These are phyloP conservation scores for Nesidiocoris tenuis DNA, from an alignment of 2,888 invertebrate species.

Conservation along the genomic window DNA sequence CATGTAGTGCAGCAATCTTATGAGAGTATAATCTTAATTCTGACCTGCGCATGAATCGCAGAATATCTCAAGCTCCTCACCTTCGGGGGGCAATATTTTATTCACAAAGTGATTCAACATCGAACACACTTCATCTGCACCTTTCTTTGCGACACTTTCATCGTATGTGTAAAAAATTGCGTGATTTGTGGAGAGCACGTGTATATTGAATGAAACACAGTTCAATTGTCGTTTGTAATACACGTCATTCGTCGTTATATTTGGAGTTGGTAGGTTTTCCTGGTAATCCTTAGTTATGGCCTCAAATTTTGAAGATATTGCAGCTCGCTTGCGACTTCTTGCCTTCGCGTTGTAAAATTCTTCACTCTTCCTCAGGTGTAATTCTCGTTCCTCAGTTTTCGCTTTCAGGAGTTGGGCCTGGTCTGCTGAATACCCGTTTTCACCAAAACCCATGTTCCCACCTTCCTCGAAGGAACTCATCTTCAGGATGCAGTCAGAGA, in stretches of 20 bases:
- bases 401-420: too few relatives aligned
- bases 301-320: conserved; percentile 10
- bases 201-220: conserved; percentile 43
- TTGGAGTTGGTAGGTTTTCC: conserved; percentile 39
- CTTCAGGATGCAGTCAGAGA: conserved; percentile 14
- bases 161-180: conserved; percentile 43
- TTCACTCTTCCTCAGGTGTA: conserved; percentile 28
- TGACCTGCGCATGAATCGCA: too few relatives aligned
- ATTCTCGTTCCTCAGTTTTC: too few relatives aligned
- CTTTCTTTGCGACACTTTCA: conserved; percentile 16
- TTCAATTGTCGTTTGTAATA: conserved; percentile 45
- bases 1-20: too few relatives aligned
- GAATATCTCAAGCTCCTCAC: too few relatives aligned
- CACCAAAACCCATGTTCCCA: too few relatives aligned
- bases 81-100: too few relatives aligned
- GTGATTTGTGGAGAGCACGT: conserved; percentile 24
- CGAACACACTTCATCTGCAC: conserved; percentile 24
- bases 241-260: conserved; percentile 33
- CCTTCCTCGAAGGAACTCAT: conserved; percentile 28
- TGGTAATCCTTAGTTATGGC: conserved; percentile 43
- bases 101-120: conserved; percentile 9
- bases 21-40: too few relatives aligned
- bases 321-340: neutral
- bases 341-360: conserved; percentile 21
- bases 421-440: too few relatives aligned